Evolutionary conservation across 2,113 vertebrate species (phyloP).

Genomic region (Ophthalmolycus amberensis): DNA sequence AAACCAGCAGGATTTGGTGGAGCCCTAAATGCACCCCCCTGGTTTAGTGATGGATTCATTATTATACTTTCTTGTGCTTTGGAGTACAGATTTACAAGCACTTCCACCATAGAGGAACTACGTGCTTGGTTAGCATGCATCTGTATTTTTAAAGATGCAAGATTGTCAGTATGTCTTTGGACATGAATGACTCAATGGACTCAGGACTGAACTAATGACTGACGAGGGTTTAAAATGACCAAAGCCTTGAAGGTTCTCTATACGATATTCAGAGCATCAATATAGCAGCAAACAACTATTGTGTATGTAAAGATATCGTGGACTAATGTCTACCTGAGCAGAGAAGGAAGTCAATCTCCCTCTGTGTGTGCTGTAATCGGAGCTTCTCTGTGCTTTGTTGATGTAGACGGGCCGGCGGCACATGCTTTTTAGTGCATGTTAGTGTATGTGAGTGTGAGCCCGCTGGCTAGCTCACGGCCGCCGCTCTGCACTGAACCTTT

Average conservation of each 20-base stretch:
- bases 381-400: no score
- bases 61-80: constrained; percentile 5
- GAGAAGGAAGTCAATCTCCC: no score
- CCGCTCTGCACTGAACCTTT: no score
- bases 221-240: constrained; percentile 7
- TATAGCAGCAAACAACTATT: no score
- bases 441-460: no score
- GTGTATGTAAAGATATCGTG: no score
- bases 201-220: constrained; percentile 3
- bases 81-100: constrained; percentile 22
- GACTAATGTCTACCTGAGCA: no score
- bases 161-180: constrained; percentile 34
- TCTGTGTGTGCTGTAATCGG: no score
- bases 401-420: no score
- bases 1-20: constrained; percentile 33
- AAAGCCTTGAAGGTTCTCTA: neutral
- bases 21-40: constrained; percentile 22
- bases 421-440: no score
- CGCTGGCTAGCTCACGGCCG: no score
- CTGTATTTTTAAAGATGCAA: constrained; percentile 41
- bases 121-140: constrained; percentile 29
- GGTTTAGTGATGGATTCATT: constrained; percentile 21
- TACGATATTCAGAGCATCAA: neutral
- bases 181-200: neutral
- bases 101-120: constrained; percentile 13